Conservation (phyloP, 2,888 invertebrate genomes). For the Noctua janthina region DNA sequence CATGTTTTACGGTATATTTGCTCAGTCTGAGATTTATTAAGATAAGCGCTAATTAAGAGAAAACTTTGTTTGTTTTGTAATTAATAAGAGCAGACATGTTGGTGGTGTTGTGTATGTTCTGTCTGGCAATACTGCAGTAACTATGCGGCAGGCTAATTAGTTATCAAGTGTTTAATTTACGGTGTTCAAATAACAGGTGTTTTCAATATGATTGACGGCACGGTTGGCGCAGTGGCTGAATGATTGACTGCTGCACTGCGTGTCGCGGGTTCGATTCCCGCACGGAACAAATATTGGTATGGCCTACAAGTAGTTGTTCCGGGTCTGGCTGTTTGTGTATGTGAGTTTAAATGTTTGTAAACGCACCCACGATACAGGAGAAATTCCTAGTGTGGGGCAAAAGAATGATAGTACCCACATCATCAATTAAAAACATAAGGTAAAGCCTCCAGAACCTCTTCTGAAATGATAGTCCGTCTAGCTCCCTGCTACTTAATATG, state of each 20-base stretch:
- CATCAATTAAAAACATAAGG: background rate
- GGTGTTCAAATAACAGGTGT: background rate
- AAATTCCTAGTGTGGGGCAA: no score
- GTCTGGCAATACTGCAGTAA: conserved; percentile 41
- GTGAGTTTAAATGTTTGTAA: no score
- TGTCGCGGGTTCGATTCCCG: no score
- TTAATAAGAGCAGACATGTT: conserved; percentile 32
- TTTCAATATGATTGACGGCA: no score
- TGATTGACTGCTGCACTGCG: no score
- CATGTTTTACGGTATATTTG: conserved; percentile 37
- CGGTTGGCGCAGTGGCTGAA: no score
- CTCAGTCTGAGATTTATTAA: conserved; percentile 38
- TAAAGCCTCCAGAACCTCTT: background rate
- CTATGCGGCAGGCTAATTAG: conserved; percentile 7
- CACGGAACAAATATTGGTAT: no score
- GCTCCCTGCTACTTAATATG: no score
- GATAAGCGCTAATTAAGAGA: conserved; percentile 24
- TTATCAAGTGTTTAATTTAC: background rate
- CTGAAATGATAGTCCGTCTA: background rate
- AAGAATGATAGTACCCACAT: background rate
- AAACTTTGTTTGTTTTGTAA: conserved; percentile 46
- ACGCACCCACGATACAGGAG: no score
- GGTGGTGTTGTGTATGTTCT: conserved; percentile 30
- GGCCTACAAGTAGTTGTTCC: no score
- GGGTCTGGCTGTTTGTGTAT: no score